phyloP scores from a whole-genome alignment of 1,140 invertebrate genomes.

The Vanessa atalanta region DNA sequence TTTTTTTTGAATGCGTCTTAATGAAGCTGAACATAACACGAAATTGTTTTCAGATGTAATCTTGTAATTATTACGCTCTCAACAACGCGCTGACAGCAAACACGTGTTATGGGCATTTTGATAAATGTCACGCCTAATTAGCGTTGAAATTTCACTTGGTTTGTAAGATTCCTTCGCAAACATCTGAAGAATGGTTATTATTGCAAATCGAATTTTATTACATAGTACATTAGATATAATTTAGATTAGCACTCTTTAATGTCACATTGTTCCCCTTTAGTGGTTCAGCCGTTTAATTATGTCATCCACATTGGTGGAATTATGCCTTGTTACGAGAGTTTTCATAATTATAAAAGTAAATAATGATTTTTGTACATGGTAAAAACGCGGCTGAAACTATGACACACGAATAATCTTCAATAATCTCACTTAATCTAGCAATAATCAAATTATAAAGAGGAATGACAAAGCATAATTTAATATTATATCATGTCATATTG shows the following conservation, averaged over 20 bases:
- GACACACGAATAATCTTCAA: no score
- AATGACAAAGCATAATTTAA: no score
- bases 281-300: background rate
- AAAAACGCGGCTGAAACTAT: no score
- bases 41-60: conserved; percentile 6
- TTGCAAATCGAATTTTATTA: background rate
- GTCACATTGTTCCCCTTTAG: conserved; percentile 13
- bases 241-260: background rate
- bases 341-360: background rate
- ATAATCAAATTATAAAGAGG: no score
- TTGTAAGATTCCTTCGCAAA: conserved; percentile 14
- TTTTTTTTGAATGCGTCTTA: background rate
- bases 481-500: no score
- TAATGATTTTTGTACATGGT: background rate
- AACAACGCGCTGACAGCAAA: conserved; percentile 17
- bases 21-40: background rate
- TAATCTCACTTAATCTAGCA: no score
- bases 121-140: conserved; percentile 30
- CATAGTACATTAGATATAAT: background rate
- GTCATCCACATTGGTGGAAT: conserved; percentile 4
- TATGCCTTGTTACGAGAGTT: background rate
- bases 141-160: conserved; percentile 20
- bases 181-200: background rate
- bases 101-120: conserved; percentile 21
- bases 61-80: background rate